phyloP scores from a whole-genome alignment of 2,888 invertebrate species.

The Andrena fulva region DNA sequence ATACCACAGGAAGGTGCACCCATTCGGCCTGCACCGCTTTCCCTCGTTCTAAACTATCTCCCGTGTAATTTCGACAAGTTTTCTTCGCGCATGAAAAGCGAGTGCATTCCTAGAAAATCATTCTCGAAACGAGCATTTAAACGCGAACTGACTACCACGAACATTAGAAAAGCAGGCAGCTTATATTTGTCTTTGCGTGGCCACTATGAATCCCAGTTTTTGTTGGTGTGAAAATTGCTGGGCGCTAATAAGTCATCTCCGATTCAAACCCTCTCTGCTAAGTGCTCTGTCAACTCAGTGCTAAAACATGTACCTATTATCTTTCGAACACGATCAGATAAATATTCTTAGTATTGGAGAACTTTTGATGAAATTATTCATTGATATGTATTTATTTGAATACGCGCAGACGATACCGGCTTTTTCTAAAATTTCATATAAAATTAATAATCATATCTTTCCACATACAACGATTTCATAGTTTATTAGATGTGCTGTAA shows the following conservation, averaged over 20 bases:
- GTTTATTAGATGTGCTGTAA: too few relatives aligned
- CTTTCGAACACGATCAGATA: too few relatives aligned
- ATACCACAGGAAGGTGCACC: neutral
- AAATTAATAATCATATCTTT: too few relatives aligned
- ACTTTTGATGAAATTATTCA: too few relatives aligned
- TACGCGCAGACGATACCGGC: too few relatives aligned
- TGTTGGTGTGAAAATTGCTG: neutral
- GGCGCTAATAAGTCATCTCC: neutral
- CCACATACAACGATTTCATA: too few relatives aligned
- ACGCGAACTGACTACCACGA: neutral
- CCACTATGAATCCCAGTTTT: neutral
- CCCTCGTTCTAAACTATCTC: conserved; percentile 24
- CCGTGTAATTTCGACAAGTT: conserved; percentile 28
- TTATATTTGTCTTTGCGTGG: conserved; percentile 13
- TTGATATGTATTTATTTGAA: too few relatives aligned
- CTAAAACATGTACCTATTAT: too few relatives aligned
- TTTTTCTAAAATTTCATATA: too few relatives aligned
- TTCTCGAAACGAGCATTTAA: conserved; percentile 1
- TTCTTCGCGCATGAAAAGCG: conserved; percentile 16
- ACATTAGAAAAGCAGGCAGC: conserved; percentile 2
- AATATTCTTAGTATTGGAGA: too few relatives aligned
- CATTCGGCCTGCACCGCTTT: conserved; percentile 5
- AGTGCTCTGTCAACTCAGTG: neutral
- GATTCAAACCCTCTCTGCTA: neutral
- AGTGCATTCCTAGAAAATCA: neutral